Conservation (phyloP, 2,888 invertebrate species). For the Ophonus ardosiacus region DNA sequence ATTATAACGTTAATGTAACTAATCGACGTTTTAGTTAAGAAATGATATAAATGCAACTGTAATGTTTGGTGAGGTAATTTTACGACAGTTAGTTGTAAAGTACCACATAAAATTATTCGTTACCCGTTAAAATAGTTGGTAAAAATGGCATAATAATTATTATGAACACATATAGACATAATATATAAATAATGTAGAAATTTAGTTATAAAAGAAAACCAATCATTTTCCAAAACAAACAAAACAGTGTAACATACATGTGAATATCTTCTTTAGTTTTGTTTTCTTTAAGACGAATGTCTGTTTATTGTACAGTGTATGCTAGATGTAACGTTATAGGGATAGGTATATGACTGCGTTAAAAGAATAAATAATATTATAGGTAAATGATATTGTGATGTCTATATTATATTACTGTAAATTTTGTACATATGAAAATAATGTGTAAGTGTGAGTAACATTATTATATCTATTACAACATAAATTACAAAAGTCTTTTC, state of each 20-base stretch:
- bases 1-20: constrained; percentile 28
- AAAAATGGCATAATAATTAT: constrained; percentile 73
- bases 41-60: constrained; percentile 59
- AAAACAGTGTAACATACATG: constrained; percentile 75
- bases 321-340: constrained; percentile 74
- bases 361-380: constrained; percentile 73
- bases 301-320: constrained; percentile 75
- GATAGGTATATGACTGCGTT: constrained; percentile 73
- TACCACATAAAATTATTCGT: constrained; percentile 70
- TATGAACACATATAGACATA: constrained; percentile 73
- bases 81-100: constrained; percentile 51
- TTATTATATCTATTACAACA: constrained; percentile 77
- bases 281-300: constrained; percentile 68
- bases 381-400: constrained; percentile 76
- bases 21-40: constrained; percentile 30
- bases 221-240: constrained; percentile 73
- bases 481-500: constrained; percentile 64
- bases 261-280: constrained; percentile 75
- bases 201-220: constrained; percentile 67
- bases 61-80: constrained; percentile 60
- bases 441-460: constrained; percentile 77
- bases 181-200: constrained; percentile 75
- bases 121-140: constrained; percentile 75
- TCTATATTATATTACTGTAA: constrained; percentile 76
- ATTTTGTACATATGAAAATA: constrained; percentile 77